Evolutionary conservation across 2,797 vertebrate genomes (phyloP), one percentile per base, ranked within the genome.

Genomic region (Micropoecilia bifurca): DNA sequence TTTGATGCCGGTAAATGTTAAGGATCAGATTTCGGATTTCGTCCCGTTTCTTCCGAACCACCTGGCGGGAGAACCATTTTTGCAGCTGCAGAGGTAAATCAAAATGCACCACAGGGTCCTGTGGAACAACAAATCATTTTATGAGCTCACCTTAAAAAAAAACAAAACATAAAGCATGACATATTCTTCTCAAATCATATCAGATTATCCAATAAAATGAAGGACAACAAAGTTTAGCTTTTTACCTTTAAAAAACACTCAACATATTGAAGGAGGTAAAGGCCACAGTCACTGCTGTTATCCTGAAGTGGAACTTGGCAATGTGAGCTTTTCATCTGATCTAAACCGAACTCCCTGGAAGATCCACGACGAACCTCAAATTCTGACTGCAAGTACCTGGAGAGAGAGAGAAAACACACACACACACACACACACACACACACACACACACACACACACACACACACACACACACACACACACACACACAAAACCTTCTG

Each of bases 211-310:
- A 36, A 63, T 41, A n/a, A 71, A 46, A 61, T 46, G n/a, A 0
- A 43, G 12, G 61, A 36, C 12, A 20, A 68, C 25, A 41, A 68
- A 68, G 43, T 20, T 10, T 12, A 10, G 4, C 3, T 8, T 10
- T 25, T 85, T 93, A 99, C 99, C 97, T 98, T 95, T 68, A 98
- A 93, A 92, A 99, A 99, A 82, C 96, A 98, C 91, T 99, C 98
- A 2, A 96, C 98, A 59, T 99, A 99, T 3, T 99, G 98, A 72
- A 99, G 93, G 84, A 99, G 95, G 88, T 98, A 99, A 14, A 99
- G 95, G 46, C 98, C 98, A 83, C 98, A 99, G 90, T 99, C 98
- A 73, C 97, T 99, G 93, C 96, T 97, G 90, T 99, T 99, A 90
- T 99, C 96, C 91, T 99, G 98, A 80, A 98, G 97, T 74, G 98